Percentiles rank a stretch among this genome's conserved stretches.
These are phyloP conservation scores for Oscheius sp. DNA, from an alignment of 2,888 invertebrate genomes.

Conservation along the genomic window DNA sequence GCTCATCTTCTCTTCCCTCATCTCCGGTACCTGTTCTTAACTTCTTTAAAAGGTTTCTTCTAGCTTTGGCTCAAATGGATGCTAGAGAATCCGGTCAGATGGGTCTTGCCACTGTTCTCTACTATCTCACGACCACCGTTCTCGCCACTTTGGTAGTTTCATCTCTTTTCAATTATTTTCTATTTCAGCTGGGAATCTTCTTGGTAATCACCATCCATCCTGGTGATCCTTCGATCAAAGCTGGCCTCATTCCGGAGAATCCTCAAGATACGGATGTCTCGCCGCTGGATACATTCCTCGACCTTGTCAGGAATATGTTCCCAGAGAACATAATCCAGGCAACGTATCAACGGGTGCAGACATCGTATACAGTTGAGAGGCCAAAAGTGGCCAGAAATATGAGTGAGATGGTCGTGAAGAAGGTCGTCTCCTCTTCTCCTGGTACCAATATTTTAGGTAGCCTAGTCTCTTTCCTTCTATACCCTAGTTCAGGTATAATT, in stretches of 20 bases:
- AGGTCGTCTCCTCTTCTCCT: constrained; percentile 44
- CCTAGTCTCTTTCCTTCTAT: not conserved
- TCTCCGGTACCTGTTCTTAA: constrained; percentile 77
- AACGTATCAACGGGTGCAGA: constrained; percentile 72
- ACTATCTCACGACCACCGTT: constrained; percentile 80
- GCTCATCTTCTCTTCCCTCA: constrained; percentile 87
- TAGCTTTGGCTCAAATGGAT: constrained; percentile 72
- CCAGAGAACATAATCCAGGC: constrained; percentile 93
- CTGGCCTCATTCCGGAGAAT: constrained; percentile 53
- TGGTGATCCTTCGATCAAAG: constrained; percentile 77
- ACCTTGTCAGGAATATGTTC: constrained; percentile 91
- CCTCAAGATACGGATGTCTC: constrained; percentile 67
- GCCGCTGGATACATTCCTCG: constrained; percentile 85
- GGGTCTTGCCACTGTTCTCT: constrained; percentile 79
- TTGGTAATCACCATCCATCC: constrained; percentile 80
- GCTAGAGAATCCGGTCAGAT: constrained; percentile 75
- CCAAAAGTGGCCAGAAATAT: constrained; percentile 55
- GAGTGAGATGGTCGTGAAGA: constrained; percentile 37
- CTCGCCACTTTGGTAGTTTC: constrained; percentile 78
- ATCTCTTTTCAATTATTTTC: not conserved
- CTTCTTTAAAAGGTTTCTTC: not conserved
- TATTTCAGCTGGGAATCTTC: constrained; percentile 77
- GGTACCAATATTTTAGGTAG: constrained; percentile 80
- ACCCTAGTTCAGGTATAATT: constrained; percentile 81
- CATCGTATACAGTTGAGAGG: constrained; percentile 62